Base-by-base conservation (phyloP, 2,888 invertebrate species). In the Epistrophella euchroma region DNA sequence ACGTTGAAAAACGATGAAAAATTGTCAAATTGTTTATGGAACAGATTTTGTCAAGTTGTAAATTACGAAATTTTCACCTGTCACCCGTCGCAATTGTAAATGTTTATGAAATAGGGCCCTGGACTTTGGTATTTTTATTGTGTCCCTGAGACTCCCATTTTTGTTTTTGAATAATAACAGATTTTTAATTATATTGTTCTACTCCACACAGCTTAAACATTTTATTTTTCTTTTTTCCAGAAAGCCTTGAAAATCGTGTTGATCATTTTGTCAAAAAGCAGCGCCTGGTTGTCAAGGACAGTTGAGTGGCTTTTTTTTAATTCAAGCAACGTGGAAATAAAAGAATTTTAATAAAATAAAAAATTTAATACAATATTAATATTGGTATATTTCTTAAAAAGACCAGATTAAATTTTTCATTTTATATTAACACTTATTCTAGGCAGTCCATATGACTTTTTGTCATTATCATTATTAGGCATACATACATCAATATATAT, bases 191-290 rank as follows among this genome's bases (percentile, higher is more conserved):
- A 28, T 4, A 28, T 4, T 28, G 28, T 28, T 40, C 5, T 40
- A 43, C 2, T 4, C n/a, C n/a, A 0, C 43, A 43, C n/a, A 47
- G 0, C 15, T 5, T 9, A 22, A 25, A 9, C 43, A 13, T 32
- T 45, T 64, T 43, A 70, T 68, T 77, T 71, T 85, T 88, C 89
- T 90, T 89, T 88, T 90, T 94, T 94, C 45, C 94, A 97, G 97
- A 96, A 52, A 97, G 96, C 89, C 93, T 98, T 85, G 97, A 97
- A 92, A 95, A 96, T 89, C 95, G 96, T 88, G 96, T 97, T 66
- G 94, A 96, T 88, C 95, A 96, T 92, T 96, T 94, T 90, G 94
- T 94, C 9, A 97, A 96, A 91, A 95, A 95, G 90, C 94, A 94
- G 90, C 94, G 94, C 90, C 88, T 92, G 43, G 78, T 91, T 32